Conservation (phyloP, 2,113 vertebrate species). For the Smithornis capensis region DNA sequence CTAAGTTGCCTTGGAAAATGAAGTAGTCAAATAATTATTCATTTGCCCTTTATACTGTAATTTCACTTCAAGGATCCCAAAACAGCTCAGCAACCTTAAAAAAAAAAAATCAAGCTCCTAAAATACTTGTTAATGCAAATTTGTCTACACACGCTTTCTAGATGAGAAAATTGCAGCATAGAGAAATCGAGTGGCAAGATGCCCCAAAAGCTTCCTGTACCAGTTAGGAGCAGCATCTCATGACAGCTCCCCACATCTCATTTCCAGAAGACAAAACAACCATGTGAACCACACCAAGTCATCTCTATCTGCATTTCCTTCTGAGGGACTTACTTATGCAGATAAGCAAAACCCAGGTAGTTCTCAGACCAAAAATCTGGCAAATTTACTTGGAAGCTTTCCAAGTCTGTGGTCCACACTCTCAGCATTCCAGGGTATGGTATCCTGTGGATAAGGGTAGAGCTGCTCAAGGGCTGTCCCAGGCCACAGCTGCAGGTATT, state of each 20-base stretch:
- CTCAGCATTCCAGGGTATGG: not conserved
- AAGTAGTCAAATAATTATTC: not conserved
- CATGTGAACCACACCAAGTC: not conserved
- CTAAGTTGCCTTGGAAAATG: not conserved
- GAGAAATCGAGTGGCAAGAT: not conserved
- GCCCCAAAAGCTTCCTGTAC: not conserved
- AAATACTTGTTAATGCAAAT: not conserved
- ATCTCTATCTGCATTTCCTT: not conserved
- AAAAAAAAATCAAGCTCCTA: not conserved
- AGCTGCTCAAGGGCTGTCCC: not conserved
- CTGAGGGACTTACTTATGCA: not conserved
- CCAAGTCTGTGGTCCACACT: not conserved
- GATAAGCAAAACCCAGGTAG: not conserved
- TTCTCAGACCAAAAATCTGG: not conserved
- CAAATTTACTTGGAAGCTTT: not conserved
- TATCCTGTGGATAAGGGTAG: not conserved
- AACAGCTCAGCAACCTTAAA: not conserved
- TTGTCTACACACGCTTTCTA: not conserved
- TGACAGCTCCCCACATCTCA: not conserved
- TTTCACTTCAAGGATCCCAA: not conserved
- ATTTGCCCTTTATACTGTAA: not conserved
- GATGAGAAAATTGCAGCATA: not conserved
- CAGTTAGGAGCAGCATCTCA: not conserved
- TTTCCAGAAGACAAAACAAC: not conserved
- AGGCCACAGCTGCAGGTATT: fast-evolving